Base-by-base conservation (phyloP, 2,113 vertebrate genomes). In the Leptobrachium ailaonicum region DNA sequence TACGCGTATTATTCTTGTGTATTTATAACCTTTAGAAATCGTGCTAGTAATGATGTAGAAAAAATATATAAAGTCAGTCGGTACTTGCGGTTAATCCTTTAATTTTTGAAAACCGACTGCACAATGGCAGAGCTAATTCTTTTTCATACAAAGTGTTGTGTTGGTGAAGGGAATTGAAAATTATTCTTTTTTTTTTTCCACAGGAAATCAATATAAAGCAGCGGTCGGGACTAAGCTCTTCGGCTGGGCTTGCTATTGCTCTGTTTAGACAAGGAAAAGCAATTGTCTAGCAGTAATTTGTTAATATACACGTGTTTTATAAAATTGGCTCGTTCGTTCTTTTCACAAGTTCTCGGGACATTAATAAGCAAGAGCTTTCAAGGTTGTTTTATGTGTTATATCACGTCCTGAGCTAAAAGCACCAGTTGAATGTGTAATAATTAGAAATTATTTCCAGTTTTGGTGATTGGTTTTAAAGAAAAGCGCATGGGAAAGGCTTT, bases 191-290 rank as follows among this genome's bases (percentile, higher is more conserved):
- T 43, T 74, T 72, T 6, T 71, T 71, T 79, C 58, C 8, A 53
- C 60, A 79, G 69, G 68, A 79, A 79, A 79, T 79, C 77, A 79
- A 79, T 72, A 72, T 58, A n/a, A 40, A 72, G 77, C 60, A 79
- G 75, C 75, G 43, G 50, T 77, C 53, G 32, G 40, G n/a, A 54
- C n/a, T 20, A 8, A 14, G 62, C 77, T 72, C 50, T 41, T 78
- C 56, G n/a, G 73, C 67, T 45, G 56, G 20, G 20, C 41, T 41
- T 14, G 13, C 6, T 60, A 54, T 66, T 72, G 70, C 53, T 73
- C n/a, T 66, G 60, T 64, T 41, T 50, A 70, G 76, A 20, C 66
- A 69, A 68, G 14, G 47, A 69, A 64, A 10, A 43, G 42, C 66
- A 68, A 42, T 12, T 4, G 11, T 11, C 6, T 41, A 64, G 56